These are phyloP conservation scores for Caenorhabditis sp. DNA, from an alignment of 2,888 invertebrate genomes.

Conservation along the genomic window DNA sequence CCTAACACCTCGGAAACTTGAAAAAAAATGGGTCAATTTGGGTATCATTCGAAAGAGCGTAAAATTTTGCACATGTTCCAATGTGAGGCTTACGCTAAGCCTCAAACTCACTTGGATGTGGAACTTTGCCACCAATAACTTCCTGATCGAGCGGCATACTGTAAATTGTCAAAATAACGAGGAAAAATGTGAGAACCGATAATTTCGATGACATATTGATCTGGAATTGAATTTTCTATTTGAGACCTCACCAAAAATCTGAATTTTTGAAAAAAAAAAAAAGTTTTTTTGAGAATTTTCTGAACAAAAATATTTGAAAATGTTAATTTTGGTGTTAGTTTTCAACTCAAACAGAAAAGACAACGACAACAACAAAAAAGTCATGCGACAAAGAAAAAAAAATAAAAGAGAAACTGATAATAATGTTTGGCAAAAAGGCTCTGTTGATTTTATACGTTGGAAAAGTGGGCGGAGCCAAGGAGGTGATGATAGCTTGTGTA, in stretches of 20 bases:
- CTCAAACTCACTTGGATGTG: conserved; percentile 40
- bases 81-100: no score
- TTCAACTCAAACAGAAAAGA: neutral
- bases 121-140: conserved; percentile 33
- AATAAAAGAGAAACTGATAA: neutral
- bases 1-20: no score
- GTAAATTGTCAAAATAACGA: conserved; percentile 4
- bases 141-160: conserved; percentile 36
- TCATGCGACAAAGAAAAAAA: neutral
- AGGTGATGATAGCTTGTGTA: neutral
- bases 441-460: neutral
- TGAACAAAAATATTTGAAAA: neutral
- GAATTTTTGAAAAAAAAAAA: neutral
- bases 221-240: neutral
- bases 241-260: neutral
- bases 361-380: neutral
- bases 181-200: neutral
- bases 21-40: no score
- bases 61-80: no score
- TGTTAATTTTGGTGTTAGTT: neutral
- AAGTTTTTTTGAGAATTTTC: neutral
- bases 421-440: neutral
- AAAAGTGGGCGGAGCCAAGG: neutral
- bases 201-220: neutral
- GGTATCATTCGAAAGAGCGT: no score